These are phyloP conservation scores for Gambelia wislizenii DNA, from an alignment of 2,797 vertebrate species.

Conservation along the genomic window DNA sequence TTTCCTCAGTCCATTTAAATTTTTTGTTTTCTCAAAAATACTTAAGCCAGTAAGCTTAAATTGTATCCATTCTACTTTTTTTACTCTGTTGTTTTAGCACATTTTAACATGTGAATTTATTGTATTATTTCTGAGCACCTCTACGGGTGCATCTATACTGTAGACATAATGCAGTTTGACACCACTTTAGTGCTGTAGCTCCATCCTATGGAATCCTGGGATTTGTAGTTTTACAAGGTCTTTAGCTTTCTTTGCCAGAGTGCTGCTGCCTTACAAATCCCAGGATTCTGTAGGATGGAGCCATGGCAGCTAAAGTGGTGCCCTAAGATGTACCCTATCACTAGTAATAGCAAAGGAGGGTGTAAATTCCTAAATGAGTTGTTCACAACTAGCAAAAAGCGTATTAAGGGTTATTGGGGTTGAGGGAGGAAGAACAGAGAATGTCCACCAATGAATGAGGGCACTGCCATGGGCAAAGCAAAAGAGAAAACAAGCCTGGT, in stretches of 20 bases:
- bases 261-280: too few species aligned
- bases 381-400: neutral
- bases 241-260: too few species aligned
- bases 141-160: too few species aligned
- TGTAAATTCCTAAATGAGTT: neutral
- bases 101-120: neutral
- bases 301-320: too few species aligned
- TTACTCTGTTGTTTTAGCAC: neutral
- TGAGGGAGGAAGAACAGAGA: neutral
- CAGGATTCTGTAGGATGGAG: too few species aligned
- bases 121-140: neutral
- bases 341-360: neutral
- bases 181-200: too few species aligned
- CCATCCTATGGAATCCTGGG: too few species aligned
- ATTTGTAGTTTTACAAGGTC: too few species aligned
- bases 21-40: too few species aligned
- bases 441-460: neutral
- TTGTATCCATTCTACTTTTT: neutral
- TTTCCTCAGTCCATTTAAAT: neutral
- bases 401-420: accelerated
- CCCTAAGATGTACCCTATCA: too few species aligned
- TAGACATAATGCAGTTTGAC: too few species aligned
- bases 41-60: neutral
- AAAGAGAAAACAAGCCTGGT: neutral
- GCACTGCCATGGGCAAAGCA: neutral